Conservation (phyloP, 2,797 vertebrate genomes). For the Spinus pinus region DNA sequence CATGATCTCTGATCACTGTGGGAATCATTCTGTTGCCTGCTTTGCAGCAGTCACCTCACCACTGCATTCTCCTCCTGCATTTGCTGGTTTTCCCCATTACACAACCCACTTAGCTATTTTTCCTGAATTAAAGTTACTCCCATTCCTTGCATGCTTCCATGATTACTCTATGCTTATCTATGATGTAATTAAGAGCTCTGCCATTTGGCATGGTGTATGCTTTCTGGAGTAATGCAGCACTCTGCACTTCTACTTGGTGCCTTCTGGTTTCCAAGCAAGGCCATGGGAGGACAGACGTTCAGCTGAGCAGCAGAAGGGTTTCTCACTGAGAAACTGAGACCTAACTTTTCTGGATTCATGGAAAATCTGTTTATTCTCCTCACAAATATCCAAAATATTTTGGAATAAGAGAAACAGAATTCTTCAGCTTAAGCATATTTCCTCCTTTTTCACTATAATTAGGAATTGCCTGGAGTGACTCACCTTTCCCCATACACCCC, state of each 20-base stretch:
- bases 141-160: constrained; percentile 46
- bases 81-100: constrained; percentile 28
- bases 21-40: background rate
- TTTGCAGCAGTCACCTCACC: background rate
- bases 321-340: background rate
- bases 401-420: background rate
- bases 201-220: background rate
- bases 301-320: background rate
- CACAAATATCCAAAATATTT: background rate
- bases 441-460: background rate
- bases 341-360: background rate
- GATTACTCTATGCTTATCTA: constrained; percentile 19
- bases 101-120: constrained; percentile 10
- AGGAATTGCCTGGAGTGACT: background rate
- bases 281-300: background rate
- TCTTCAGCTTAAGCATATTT: background rate
- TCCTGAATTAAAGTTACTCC: constrained; percentile 33
- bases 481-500: background rate
- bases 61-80: background rate
- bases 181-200: constrained; percentile 46
- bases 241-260: background rate
- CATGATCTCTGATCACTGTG: background rate
- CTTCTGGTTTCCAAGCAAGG: background rate
- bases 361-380: background rate
- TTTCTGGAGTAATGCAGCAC: background rate